Evolutionary conservation across 2,888 invertebrate species (phyloP).

Genomic region (Neoascia interrupta): DNA sequence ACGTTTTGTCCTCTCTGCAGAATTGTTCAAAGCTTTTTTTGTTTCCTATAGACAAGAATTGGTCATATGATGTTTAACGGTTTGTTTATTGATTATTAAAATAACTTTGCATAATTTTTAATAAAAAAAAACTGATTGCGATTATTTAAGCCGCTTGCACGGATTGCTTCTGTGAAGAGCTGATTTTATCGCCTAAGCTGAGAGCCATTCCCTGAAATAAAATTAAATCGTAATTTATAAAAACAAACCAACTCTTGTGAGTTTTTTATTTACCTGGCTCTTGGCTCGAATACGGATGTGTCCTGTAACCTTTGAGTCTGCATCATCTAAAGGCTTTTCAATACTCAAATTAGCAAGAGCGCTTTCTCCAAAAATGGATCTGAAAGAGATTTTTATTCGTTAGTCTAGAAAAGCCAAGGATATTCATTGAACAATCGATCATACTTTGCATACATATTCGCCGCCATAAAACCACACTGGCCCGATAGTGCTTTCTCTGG

Average conservation of each 20-base stretch:
- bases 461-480: constrained; percentile 99
- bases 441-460: constrained; percentile 96
- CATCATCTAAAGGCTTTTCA: constrained; percentile 94
- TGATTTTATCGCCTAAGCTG: constrained; percentile 98
- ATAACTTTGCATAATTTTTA: constrained; percentile 56
- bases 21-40: no score
- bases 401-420: no score
- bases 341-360: constrained; percentile 99
- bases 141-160: constrained; percentile 77
- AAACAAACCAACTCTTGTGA: background rate
- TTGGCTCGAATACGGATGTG: constrained; percentile 99
- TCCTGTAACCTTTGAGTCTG: constrained; percentile 93
- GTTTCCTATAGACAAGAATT: no score
- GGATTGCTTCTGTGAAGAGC: constrained; percentile 90
- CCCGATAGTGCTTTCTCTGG: constrained; percentile 97
- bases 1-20: no score
- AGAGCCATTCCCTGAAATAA: constrained; percentile 95
- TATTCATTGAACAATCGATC: constrained; percentile 30
- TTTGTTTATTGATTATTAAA: constrained; percentile 63
- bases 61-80: no score
- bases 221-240: constrained; percentile 25
- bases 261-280: constrained; percentile 91
- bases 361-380: constrained; percentile 98
- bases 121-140: constrained; percentile 26
- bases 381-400: constrained; percentile 63